These are phyloP conservation scores for Falco biarmicus DNA, from an alignment of 2,797 vertebrate species.

Conservation along the genomic window DNA sequence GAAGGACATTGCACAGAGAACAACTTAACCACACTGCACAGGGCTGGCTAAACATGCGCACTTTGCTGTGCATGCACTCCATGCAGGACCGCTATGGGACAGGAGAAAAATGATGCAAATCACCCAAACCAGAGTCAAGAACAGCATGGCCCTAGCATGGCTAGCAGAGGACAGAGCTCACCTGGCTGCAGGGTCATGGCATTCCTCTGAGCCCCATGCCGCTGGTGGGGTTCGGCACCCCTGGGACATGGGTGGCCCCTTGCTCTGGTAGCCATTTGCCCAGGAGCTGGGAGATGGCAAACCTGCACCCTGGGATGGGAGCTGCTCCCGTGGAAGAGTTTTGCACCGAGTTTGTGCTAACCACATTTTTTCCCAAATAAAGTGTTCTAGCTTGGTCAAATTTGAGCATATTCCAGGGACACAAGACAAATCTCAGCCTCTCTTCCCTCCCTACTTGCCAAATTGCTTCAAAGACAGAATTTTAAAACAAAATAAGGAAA, in stretches of 20 bases:
- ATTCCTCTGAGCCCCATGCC: accelerated
- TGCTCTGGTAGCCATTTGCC: accelerated
- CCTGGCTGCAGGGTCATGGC: neutral
- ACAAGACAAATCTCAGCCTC: conserved; percentile 27
- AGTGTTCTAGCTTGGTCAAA: conserved; percentile 48
- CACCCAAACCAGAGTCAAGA: neutral
- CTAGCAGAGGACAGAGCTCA: neutral
- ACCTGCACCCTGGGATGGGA: accelerated
- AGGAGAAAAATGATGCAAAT: neutral
- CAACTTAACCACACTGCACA: neutral
- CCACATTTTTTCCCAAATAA: conserved; percentile 53
- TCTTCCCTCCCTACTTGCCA: conserved; percentile 37
- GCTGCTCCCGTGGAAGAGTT: neutral
- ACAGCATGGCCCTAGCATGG: neutral
- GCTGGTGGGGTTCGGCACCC: neutral
- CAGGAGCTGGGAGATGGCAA: neutral
- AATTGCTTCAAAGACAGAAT: conserved; percentile 41
- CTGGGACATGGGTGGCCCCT: neutral
- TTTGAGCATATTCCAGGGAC: conserved; percentile 54
- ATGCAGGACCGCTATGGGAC: neutral
- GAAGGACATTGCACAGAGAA: neutral
- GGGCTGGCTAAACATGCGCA: accelerated
- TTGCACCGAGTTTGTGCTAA: neutral
- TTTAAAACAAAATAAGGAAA: conserved; percentile 14
- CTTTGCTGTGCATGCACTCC: neutral